Evolutionary conservation across 2,113 vertebrate genomes (phyloP).

Genomic region (Upupa epops): DNA sequence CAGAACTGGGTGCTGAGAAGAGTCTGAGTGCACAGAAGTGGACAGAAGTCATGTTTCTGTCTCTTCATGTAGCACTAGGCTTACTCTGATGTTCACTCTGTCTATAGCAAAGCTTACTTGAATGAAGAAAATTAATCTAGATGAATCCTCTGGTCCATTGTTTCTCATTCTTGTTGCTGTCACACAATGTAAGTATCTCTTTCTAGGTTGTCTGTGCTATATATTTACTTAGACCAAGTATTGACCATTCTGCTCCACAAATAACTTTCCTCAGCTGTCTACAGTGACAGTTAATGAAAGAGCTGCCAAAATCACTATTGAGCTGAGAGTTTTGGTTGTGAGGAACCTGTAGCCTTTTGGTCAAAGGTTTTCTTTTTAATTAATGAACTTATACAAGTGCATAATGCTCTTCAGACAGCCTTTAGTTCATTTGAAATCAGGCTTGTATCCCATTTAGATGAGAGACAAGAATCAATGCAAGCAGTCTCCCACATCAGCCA

Average conservation of each 20-base stretch:
- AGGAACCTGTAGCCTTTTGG: slow-evolving; percentile 9
- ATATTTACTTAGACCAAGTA: slow-evolving; percentile 26
- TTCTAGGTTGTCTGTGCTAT: neutral
- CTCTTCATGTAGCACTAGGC: neutral
- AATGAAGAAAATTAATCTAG: slow-evolving; percentile 5
- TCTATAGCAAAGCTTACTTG: neutral
- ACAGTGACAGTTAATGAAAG: slow-evolving; percentile 8
- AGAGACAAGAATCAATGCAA: slow-evolving; percentile 29
- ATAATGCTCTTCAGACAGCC: neutral
- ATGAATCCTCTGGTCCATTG: neutral
- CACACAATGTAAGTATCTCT: slow-evolving; percentile 7
- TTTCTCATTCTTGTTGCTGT: slow-evolving; percentile 18
- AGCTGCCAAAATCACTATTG: neutral
- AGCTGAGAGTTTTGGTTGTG: neutral
- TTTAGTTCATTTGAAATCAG: slow-evolving; percentile 29
- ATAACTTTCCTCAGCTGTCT: slow-evolving; percentile 8
- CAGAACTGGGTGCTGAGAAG: neutral
- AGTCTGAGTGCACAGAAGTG: neutral
- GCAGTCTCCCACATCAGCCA: neutral
- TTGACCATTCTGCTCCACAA: neutral
- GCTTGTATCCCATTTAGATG: slow-evolving; percentile 30
- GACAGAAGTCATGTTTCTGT: neutral
- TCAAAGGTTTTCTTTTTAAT: slow-evolving; percentile 29
- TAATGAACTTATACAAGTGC: neutral
- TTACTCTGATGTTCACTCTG: neutral